phyloP scores from a whole-genome alignment of 2,797 vertebrate species.

The Mallotus villosus region DNA sequence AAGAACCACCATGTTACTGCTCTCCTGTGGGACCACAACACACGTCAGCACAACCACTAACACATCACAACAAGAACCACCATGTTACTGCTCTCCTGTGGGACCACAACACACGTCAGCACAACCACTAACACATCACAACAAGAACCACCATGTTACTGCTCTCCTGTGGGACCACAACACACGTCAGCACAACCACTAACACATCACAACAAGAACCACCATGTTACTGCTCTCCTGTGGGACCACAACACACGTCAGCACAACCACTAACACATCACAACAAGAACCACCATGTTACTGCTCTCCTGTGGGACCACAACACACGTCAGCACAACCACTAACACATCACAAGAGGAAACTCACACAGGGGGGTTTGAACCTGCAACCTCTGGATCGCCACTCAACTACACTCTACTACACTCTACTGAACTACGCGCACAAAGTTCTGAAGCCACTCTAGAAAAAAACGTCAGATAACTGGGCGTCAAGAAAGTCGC shows the following conservation, averaged over 20 bases:
- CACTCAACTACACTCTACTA: too few species aligned
- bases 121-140: too few species aligned
- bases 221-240: slow-evolving; percentile 90
- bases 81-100: slow-evolving; percentile 87
- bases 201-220: too few species aligned
- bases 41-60: neutral
- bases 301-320: slow-evolving; percentile 80
- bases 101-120: neutral
- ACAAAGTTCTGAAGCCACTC: too few species aligned
- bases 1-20: slow-evolving; percentile 77
- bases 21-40: slow-evolving; percentile 71
- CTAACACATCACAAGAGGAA: too few species aligned
- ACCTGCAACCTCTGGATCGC: too few species aligned
- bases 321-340: neutral
- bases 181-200: neutral
- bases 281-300: slow-evolving; percentile 90
- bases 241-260: neutral
- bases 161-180: slow-evolving; percentile 75
- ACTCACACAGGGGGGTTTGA: too few species aligned
- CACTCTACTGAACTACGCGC: too few species aligned
- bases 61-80: too few species aligned
- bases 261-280: slow-evolving; percentile 48
- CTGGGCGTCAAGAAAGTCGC: too few species aligned
- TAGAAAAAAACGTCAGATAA: too few species aligned
- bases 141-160: slow-evolving; percentile 71